phyloP scores from a whole-genome alignment of 2,113 vertebrate genomes.

The Dolichallabes microphthalmus region DNA sequence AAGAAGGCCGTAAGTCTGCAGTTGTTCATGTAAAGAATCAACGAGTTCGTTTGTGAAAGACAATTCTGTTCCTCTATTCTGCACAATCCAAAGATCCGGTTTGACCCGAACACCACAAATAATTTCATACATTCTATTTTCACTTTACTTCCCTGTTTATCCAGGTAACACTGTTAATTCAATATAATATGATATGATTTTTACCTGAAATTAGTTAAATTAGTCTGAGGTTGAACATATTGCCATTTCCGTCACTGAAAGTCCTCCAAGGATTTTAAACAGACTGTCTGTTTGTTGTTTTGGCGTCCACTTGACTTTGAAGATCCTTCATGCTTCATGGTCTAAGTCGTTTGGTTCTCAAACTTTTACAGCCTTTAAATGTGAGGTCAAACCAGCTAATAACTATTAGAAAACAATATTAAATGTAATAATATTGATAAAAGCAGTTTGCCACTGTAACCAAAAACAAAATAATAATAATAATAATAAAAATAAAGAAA shows the following conservation, averaged over 20 bases:
- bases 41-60: too few relatives aligned
- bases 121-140: not conserved
- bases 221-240: not conserved
- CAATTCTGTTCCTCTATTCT: too few relatives aligned
- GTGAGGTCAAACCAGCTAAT: not conserved
- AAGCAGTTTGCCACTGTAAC: not conserved
- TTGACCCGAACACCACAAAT: not conserved
- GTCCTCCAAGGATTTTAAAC: conserved; percentile 18
- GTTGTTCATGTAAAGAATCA: too few relatives aligned
- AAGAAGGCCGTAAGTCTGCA: too few relatives aligned
- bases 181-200: not conserved
- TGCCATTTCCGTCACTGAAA: not conserved
- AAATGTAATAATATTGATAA: not conserved
- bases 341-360: not conserved
- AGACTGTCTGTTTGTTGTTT: conserved; percentile 3
- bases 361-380: not conserved
- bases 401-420: not conserved
- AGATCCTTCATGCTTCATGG: conserved; percentile 21
- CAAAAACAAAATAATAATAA: not conserved
- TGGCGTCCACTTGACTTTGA: conserved; percentile 34
- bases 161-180: not conserved
- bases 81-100: too few relatives aligned
- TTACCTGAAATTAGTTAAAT: not conserved
- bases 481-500: not conserved
- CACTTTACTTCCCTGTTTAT: not conserved